Evolutionary conservation across 2,888 invertebrate species (phyloP).

Genomic region (Blera fallax): DNA sequence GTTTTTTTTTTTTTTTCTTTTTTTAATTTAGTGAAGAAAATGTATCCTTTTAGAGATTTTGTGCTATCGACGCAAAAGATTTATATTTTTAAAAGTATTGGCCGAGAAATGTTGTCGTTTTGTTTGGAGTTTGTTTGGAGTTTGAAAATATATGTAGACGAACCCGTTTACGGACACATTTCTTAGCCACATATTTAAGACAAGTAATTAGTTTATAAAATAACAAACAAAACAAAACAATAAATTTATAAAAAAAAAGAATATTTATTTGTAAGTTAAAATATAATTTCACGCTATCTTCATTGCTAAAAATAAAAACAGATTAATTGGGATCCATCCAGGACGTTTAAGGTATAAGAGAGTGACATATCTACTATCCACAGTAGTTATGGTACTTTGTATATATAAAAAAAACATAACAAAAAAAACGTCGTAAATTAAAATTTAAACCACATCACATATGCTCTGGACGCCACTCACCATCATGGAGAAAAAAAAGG

Average conservation of each 20-base stretch:
- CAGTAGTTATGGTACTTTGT: conserved; percentile 47
- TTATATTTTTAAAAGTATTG: not conserved
- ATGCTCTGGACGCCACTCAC: conserved; percentile 41
- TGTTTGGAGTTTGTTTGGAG: not conserved
- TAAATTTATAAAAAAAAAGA: conserved; percentile 40
- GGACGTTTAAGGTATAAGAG: conserved; percentile 82
- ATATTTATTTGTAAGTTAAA: conserved; percentile 71
- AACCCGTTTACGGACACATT: not conserved
- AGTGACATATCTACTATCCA: conserved; percentile 43
- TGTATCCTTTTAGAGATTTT: conserved; percentile 14
- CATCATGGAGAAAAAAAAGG: not conserved
- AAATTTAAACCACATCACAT: conserved; percentile 43
- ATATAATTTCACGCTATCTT: conserved; percentile 77
- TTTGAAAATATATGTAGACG: not conserved
- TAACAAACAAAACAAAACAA: conserved; percentile 1
- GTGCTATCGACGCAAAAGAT: too few species aligned
- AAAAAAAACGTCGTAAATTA: not conserved
- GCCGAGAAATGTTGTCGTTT: conserved; percentile 15
- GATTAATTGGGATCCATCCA: conserved; percentile 83
- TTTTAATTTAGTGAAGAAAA: conserved; percentile 4
- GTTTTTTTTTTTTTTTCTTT: not conserved
- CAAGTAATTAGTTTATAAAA: not conserved
- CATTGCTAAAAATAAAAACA: conserved; percentile 75
- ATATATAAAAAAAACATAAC: not conserved
- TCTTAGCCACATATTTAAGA: not conserved